A percentile compares a stretch with the other conserved stretches of the same genome.
phyloP scores from a whole-genome alignment of 2,888 invertebrate species.

The Hedychridium roseum region DNA sequence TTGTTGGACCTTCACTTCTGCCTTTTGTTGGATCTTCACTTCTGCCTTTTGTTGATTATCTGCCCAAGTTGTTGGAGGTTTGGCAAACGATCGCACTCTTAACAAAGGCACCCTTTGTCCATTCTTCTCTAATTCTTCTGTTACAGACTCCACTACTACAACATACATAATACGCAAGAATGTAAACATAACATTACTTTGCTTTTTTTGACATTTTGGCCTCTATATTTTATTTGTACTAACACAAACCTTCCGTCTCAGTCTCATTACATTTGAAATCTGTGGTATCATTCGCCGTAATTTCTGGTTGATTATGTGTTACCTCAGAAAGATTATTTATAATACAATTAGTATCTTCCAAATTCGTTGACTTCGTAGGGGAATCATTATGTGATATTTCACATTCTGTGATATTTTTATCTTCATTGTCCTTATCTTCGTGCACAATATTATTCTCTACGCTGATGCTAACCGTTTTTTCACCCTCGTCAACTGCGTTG shows the following conservation, averaged over 20 bases:
- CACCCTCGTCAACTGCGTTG: too few species aligned
- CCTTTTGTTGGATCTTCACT: conserved; percentile 32
- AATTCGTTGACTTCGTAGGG: too few species aligned
- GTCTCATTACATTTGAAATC: too few species aligned
- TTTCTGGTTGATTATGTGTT: too few species aligned
- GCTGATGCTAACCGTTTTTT: too few species aligned
- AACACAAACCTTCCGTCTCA: conserved; percentile 21
- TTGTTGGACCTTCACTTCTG: too few species aligned
- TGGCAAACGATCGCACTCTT: conserved; percentile 54
- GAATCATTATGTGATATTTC: neutral
- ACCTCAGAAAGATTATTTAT: too few species aligned
- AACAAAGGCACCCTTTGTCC: conserved; percentile 26
- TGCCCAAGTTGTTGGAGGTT: conserved; percentile 49
- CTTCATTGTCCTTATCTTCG: too few species aligned
- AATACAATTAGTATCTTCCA: too few species aligned
- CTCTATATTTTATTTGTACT: conserved; percentile 11
- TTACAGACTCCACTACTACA: conserved; percentile 10
- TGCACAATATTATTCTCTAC: too few species aligned
- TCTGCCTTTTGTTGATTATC: conserved; percentile 31
- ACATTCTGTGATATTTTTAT: neutral
- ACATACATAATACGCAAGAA: conserved; percentile 19
- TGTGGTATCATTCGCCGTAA: too few species aligned
- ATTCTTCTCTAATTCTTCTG: neutral
- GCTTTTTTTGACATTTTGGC: conserved; percentile 10
- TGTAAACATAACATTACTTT: conserved; percentile 19